Base-by-base conservation (phyloP, 1,140 invertebrate genomes). In the Zophobas morio region DNA sequence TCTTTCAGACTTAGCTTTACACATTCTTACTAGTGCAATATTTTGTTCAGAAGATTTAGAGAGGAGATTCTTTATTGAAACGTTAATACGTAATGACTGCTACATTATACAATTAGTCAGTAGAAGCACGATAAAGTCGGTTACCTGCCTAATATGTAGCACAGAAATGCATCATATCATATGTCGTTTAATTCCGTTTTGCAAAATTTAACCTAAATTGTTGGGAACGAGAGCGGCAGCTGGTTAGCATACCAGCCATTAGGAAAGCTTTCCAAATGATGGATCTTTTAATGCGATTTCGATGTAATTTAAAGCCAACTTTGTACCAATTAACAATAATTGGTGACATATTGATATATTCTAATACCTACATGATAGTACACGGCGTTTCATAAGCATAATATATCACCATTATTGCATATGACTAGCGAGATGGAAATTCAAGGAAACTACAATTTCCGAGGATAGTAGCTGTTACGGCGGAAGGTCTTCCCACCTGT, bases 381-480 rank as follows among this genome's bases (percentile, higher is more conserved):
- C 49, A 51, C 4, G 20, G 20, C 49, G 49, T 51, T 6, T 51
- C 49, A 20, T 51, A 4, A 2, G 20, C n/a, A 20, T 51, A 51
- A 51, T 51, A 6, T 51, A 66, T 37, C 35, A 37, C 37, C 1
- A 63, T 42, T 40, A 39, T 66, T 66, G 60, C 42, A 2, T 42
- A 42, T 40, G 60, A 63, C 35, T 63, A 36, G 35, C 35, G 32
- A 63, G 34, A 63, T 63, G 57, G 34, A 63, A 63, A 63, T 63
- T 63, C 37, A 37, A 42, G 60, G 60, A 66, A 66, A 66, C 36
- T 42, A 66, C 60, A 66, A 66, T 66, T 66, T 66, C 60, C 60
- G 60, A 42, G 60, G 60, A 40, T 66, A 66, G 37, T 66, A 5
- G 4, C 37, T 40, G 60, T 66, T 42, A n/a, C 35, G 39, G 57